phyloP scores from a whole-genome alignment of 1,140 invertebrate genomes.

The Penaeus indicus region DNA sequence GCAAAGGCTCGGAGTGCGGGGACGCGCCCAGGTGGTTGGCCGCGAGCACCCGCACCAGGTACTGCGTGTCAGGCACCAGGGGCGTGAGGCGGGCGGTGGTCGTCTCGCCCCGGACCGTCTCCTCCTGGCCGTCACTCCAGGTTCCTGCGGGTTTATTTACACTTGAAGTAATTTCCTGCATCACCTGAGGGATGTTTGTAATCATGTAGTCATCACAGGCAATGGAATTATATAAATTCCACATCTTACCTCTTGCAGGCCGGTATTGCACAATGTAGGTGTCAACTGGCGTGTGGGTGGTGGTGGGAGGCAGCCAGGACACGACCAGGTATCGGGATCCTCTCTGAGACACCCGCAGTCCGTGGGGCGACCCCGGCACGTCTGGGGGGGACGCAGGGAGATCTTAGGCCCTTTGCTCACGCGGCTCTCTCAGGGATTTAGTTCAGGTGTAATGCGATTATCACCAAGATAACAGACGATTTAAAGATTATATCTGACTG shows the following conservation, averaged over 20 bases:
- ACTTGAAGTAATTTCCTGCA: neutral
- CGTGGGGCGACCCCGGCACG: conserved; percentile 50
- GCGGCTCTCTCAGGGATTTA: too few relatives aligned
- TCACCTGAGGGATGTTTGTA: too few relatives aligned
- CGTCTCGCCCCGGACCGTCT: conserved; percentile 26
- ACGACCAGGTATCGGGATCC: conserved; percentile 44
- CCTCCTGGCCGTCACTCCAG: conserved; percentile 51
- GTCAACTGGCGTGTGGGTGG: conserved; percentile 43
- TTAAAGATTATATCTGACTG: too few relatives aligned
- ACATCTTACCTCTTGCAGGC: conserved; percentile 26
- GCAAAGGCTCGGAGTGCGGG: conserved; percentile 47
- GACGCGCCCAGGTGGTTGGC: conserved; percentile 51
- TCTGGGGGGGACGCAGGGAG: neutral
- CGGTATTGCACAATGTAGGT: conserved; percentile 49
- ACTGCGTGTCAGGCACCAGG: conserved; percentile 51
- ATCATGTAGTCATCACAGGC: too few relatives aligned
- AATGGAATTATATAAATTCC: too few relatives aligned
- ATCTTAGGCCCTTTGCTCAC: too few relatives aligned
- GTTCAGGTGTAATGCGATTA: too few relatives aligned
- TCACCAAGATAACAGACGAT: too few relatives aligned
- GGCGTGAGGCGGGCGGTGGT: conserved; percentile 48
- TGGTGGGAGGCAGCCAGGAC: conserved; percentile 40
- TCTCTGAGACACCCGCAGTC: conserved; percentile 40
- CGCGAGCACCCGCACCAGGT: conserved; percentile 55
- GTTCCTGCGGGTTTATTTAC: conserved; percentile 1